Evolutionary conservation across 2,888 invertebrate genomes (phyloP).

Genomic region (Chymomyza procnemis): DNA sequence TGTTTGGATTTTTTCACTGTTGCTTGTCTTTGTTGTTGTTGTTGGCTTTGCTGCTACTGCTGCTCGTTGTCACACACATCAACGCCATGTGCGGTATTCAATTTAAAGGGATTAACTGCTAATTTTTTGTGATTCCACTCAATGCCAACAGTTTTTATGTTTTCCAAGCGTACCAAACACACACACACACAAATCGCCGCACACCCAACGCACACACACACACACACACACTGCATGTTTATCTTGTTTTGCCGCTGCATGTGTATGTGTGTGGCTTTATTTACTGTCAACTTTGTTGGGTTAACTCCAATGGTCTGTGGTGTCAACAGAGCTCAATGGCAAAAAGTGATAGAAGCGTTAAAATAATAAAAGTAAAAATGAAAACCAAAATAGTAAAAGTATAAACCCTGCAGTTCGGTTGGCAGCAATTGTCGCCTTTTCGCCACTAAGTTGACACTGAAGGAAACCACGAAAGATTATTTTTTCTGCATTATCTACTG

Average conservation of each 20-base stretch:
- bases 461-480: no score
- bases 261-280: constrained; percentile 11
- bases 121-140: constrained; percentile 73
- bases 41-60: constrained; percentile 24
- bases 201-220: no score
- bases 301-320: constrained; percentile 47
- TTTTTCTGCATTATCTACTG: no score
- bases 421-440: no score
- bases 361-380: neutral
- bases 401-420: no score
- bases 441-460: no score
- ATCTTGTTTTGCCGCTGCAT: constrained; percentile 2
- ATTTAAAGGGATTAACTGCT: constrained; percentile 78
- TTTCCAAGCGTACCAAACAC: neutral
- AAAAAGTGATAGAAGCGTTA: neutral
- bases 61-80: constrained; percentile 49
- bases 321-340: constrained; percentile 30
- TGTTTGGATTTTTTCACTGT: constrained; percentile 11
- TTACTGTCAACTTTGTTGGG: constrained; percentile 1
- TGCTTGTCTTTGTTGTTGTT: constrained; percentile 8
- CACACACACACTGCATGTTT: neutral
- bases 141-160: constrained; percentile 48
- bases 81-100: constrained; percentile 75
- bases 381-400: neutral
- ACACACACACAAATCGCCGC: constrained; percentile 14